Evolutionary conservation across 2,888 invertebrate species (phyloP).

Genomic region (Campoplex nolae): DNA sequence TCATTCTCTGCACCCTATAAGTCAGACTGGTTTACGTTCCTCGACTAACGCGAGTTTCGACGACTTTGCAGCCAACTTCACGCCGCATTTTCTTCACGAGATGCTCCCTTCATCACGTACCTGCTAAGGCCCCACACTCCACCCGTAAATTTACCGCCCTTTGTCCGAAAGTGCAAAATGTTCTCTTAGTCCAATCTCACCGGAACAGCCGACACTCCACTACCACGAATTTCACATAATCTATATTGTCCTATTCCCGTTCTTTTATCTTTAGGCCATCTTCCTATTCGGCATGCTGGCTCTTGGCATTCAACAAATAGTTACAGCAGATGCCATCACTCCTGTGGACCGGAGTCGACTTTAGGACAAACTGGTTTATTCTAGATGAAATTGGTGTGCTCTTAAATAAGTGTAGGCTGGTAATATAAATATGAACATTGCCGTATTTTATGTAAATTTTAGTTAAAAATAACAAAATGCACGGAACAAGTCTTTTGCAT

Average conservation of each 20-base stretch:
- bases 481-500: conserved; percentile 33
- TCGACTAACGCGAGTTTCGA: conserved; percentile 70
- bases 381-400: neutral
- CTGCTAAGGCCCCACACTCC: conserved; percentile 30
- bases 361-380: neutral
- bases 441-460: neutral
- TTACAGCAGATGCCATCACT: conserved; percentile 42
- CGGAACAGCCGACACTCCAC: conserved; percentile 37
- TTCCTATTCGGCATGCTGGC: neutral
- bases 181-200: conserved; percentile 50
- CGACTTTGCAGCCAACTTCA: conserved; percentile 69
- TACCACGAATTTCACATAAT: conserved; percentile 37
- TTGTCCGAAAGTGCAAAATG: conserved; percentile 48
- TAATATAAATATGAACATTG: neutral
- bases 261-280: conserved; percentile 46
- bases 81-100: conserved; percentile 65
- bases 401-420: too few species aligned
- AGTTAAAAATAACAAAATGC: conserved; percentile 26
- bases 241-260: conserved; percentile 28
- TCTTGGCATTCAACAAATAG: conserved; percentile 30
- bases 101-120: conserved; percentile 67
- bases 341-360: neutral
- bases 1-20: conserved; percentile 49
- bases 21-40: conserved; percentile 68
- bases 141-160: conserved; percentile 54